A percentile compares a stretch with the other conserved stretches of the same genome.
Evolutionary conservation across 2,113 vertebrate species (phyloP).

Genomic region (Cnemophilus loriae): DNA sequence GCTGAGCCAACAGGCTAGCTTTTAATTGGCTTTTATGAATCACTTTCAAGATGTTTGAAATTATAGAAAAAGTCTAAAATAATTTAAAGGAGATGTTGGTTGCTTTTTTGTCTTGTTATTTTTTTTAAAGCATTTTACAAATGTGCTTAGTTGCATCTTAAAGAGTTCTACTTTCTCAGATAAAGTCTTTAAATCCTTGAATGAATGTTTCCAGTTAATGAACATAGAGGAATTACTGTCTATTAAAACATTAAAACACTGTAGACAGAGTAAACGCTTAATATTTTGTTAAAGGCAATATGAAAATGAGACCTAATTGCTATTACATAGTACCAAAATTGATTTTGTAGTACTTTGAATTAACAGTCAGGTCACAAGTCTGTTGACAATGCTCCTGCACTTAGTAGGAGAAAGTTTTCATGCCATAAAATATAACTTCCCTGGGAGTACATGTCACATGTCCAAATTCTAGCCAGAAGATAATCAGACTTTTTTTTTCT

Average conservation of each 20-base stretch:
- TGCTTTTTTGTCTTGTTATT: neutral
- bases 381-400: neutral
- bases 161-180: neutral
- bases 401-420: neutral
- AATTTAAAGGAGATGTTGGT: neutral
- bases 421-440: neutral
- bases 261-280: neutral
- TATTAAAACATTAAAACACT: neutral
- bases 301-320: neutral
- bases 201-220: neutral
- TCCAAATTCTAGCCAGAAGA: neutral
- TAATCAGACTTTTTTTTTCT: neutral
- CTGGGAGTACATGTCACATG: neutral
- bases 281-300: neutral
- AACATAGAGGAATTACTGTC: neutral
- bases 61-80: neutral
- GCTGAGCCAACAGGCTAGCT: constrained; percentile 38
- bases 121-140: neutral
- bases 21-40: constrained; percentile 68
- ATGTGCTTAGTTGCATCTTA: neutral
- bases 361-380: neutral
- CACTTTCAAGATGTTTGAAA: constrained; percentile 24
- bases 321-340: neutral
- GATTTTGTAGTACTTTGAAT: neutral
- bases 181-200: neutral